These are phyloP conservation scores for Ganaspis sp. DNA, from an alignment of 1,140 invertebrate genomes.

Conservation along the genomic window DNA sequence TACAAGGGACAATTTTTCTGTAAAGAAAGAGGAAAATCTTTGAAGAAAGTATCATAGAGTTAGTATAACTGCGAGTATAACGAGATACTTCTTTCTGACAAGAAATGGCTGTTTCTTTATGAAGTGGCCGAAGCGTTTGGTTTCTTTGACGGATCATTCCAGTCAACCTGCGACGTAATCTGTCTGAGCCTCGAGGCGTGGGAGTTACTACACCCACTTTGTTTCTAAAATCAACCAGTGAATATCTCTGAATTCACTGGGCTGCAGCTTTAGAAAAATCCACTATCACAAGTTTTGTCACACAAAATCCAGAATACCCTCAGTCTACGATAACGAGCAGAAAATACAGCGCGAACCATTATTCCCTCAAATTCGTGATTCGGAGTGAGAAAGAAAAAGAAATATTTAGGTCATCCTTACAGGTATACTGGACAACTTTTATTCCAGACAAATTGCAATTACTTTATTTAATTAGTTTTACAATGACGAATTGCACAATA, in stretches of 20 bases:
- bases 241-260: constrained; percentile 9
- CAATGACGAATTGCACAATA: too few relatives aligned
- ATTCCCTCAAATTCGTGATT: neutral
- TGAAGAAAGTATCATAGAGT: too few relatives aligned
- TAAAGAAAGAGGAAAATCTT: too few relatives aligned
- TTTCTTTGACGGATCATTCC: constrained; percentile 65
- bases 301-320: neutral
- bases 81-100: neutral
- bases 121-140: constrained; percentile 46
- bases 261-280: neutral
- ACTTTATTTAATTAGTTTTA: too few relatives aligned
- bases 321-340: neutral
- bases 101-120: constrained; percentile 26
- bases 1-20: too few relatives aligned
- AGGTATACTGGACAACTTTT: too few relatives aligned
- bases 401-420: neutral
- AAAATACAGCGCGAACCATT: neutral
- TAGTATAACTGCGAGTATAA: neutral
- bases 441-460: neutral
- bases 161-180: constrained; percentile 61
- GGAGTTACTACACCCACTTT: constrained; percentile 48
- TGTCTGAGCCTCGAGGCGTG: constrained; percentile 55
- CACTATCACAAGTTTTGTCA: neutral
- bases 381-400: neutral
- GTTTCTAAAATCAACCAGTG: constrained; percentile 43